A percentile compares a stretch with the other conserved stretches of the same genome.
Evolutionary conservation across 1,140 invertebrate species (phyloP).

Genomic region (Nasonia vitripennis): DNA sequence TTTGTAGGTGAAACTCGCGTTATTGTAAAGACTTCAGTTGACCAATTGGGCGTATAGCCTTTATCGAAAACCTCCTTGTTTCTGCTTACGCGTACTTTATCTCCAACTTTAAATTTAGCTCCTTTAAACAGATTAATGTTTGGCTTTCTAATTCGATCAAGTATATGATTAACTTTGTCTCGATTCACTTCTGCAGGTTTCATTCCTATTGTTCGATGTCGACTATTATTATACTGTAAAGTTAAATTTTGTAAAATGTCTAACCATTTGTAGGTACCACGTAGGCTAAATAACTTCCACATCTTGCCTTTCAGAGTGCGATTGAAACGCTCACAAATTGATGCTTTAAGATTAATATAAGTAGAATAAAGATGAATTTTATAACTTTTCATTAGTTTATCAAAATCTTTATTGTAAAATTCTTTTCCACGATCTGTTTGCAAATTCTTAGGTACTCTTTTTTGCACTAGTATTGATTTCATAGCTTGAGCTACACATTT

Average conservation of each 20-base stretch:
- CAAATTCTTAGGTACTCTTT: constrained; percentile 20
- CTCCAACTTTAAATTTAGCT: too few relatives aligned
- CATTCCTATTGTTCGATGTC: constrained; percentile 63
- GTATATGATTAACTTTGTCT: constrained; percentile 42
- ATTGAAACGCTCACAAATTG: constrained; percentile 54
- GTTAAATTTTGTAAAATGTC: constrained; percentile 7
- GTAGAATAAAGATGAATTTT: constrained; percentile 64
- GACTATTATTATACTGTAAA: constrained; percentile 63
- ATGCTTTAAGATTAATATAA: constrained; percentile 67
- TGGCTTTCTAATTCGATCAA: too few relatives aligned
- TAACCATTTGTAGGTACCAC: constrained; percentile 57
- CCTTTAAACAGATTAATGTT: too few relatives aligned
- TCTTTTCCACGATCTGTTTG: too few relatives aligned
- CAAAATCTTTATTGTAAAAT: too few relatives aligned
- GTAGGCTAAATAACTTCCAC: constrained; percentile 64
- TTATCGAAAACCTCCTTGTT: too few relatives aligned
- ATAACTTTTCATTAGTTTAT: constrained; percentile 51
- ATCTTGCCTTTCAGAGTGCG: too few relatives aligned
- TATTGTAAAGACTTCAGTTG: too few relatives aligned
- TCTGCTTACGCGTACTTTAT: too few relatives aligned
- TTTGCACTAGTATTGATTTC: not conserved
- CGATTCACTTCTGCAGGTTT: constrained; percentile 52
- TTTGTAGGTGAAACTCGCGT: too few relatives aligned
- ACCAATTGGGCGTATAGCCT: too few relatives aligned
- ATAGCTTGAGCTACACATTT: constrained; percentile 42